Evolutionary conservation across 2,797 vertebrate species (phyloP).

Genomic region (Momotus momota): DNA sequence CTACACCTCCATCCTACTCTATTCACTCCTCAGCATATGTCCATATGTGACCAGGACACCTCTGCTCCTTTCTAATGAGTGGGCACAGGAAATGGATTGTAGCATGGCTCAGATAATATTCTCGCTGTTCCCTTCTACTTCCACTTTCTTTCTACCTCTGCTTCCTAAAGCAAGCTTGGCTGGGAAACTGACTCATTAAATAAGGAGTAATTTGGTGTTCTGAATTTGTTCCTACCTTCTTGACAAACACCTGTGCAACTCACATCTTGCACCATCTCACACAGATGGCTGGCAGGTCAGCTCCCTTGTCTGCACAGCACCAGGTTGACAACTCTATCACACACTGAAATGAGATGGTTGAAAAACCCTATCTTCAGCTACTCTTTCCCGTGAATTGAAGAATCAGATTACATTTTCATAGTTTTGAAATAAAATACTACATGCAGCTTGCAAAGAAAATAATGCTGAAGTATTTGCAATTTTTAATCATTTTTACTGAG

Average conservation of each 20-base stretch:
- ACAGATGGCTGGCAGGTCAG: not conserved
- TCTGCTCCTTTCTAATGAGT: not conserved
- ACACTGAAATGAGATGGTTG: not conserved
- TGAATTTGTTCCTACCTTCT: not conserved
- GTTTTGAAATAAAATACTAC: constrained; percentile 47
- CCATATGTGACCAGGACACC: not conserved
- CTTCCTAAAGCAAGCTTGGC: not conserved
- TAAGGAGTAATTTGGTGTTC: constrained; percentile 2
- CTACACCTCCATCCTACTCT: not conserved
- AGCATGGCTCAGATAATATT: not conserved
- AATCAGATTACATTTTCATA: constrained; percentile 47
- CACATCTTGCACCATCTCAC: not conserved
- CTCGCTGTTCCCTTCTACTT: not conserved
- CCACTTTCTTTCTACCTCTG: not conserved
- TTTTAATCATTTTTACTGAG: constrained; percentile 26
- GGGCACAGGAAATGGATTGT: not conserved
- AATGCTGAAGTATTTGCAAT: constrained; percentile 42
- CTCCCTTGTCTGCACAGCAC: not conserved
- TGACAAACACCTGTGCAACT: not conserved
- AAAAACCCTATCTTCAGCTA: not conserved
- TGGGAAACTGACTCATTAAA: not conserved
- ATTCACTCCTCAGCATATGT: not conserved
- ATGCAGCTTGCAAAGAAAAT: constrained; percentile 18
- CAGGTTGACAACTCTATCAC: not conserved
- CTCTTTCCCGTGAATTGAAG: not conserved